These are phyloP conservation scores for Odobenus rosmarus DNA, from an alignment of 2,113 vertebrate genomes.

Conservation along the genomic window DNA sequence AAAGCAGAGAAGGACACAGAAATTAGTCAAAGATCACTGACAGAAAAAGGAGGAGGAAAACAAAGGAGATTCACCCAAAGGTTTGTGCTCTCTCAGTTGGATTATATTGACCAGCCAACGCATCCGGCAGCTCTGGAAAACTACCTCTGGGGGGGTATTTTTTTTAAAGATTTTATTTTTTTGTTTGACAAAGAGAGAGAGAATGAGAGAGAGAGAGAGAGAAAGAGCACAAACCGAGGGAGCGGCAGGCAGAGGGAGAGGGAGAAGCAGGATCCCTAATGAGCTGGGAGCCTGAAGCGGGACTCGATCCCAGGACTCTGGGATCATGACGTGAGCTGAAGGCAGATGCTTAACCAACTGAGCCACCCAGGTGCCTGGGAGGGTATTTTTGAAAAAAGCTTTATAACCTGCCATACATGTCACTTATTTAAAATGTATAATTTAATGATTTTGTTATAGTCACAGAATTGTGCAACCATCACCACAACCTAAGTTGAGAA, in stretches of 20 bases:
- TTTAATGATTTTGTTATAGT: neutral
- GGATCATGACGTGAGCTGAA: too few relatives aligned
- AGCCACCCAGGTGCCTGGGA: neutral
- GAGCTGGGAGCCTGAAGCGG: too few relatives aligned
- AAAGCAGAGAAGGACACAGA: neutral
- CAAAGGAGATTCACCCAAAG: too few relatives aligned
- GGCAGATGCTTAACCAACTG: too few relatives aligned
- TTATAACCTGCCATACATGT: neutral
- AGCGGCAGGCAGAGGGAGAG: too few relatives aligned
- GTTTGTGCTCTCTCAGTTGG: neutral
- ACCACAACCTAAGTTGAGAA: neutral
- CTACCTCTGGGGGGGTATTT: neutral
- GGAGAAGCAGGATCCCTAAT: too few relatives aligned
- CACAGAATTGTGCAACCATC: neutral
- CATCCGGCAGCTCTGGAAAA: neutral
- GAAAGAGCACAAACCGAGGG: too few relatives aligned
- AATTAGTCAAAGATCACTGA: neutral
- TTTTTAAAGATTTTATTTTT: too few relatives aligned
- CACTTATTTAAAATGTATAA: neutral
- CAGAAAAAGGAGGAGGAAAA: neutral
- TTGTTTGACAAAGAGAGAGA: too few relatives aligned
- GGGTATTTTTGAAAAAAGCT: neutral
- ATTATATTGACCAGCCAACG: neutral
- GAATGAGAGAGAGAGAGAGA: too few relatives aligned
- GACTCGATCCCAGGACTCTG: too few relatives aligned